Evolutionary conservation across 2,797 vertebrate species (phyloP).

Genomic region (Oreochromis mossambicus): DNA sequence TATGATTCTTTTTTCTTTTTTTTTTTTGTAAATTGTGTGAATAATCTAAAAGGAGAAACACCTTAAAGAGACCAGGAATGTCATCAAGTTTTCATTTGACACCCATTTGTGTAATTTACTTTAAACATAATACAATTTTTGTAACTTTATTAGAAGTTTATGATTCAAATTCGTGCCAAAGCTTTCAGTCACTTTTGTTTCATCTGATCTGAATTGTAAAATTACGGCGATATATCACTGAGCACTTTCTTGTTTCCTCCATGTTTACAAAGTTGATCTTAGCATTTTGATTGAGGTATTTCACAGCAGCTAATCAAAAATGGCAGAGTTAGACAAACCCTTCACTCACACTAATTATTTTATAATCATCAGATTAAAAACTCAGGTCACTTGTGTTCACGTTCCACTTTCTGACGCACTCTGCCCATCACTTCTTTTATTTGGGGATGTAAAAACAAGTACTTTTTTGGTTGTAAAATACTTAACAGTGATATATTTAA

Average conservation of each 20-base stretch:
- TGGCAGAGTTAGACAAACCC: not conserved
- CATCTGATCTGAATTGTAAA: not conserved
- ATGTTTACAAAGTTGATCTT: not conserved
- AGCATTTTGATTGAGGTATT: not conserved
- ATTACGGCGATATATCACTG: not conserved
- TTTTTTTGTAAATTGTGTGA: not conserved
- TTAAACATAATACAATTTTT: not conserved
- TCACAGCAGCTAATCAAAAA: not conserved
- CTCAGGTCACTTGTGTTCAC: not conserved
- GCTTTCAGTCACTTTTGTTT: not conserved
- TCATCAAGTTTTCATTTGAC: not conserved
- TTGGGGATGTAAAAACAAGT: not conserved
- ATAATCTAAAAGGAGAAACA: not conserved
- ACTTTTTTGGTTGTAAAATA: not conserved
- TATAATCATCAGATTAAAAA: not conserved
- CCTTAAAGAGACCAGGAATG: not conserved
- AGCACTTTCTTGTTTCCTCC: not conserved
- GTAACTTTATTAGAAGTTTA: not conserved
- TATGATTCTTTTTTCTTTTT: not conserved
- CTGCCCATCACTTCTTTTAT: not conserved
- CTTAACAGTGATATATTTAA: not conserved
- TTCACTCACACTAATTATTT: not conserved
- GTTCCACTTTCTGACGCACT: not conserved
- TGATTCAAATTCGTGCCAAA: not conserved
- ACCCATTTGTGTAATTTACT: not conserved